Evolutionary conservation across 2,113 vertebrate genomes (phyloP).

Genomic region (Bujurquina vittata): DNA sequence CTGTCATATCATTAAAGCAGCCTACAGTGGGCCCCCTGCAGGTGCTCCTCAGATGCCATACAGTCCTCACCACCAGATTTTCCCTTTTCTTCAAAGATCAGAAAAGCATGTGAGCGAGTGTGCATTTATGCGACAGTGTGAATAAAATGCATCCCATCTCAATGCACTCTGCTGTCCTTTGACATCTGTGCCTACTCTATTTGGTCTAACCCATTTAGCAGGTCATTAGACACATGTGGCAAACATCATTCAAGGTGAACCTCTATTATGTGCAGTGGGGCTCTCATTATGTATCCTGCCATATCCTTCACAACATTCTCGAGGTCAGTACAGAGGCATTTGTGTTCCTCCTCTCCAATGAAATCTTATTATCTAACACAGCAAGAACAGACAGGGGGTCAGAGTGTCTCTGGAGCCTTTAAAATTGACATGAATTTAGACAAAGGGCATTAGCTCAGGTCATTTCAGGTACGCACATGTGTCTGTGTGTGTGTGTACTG

Average conservation of each 20-base stretch:
- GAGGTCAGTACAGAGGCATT: conserved; percentile 25
- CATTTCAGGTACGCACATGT: conserved; percentile 7
- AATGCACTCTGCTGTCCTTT: conserved; percentile 15
- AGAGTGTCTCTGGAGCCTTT: conserved; percentile 36
- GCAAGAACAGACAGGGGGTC: conserved; percentile 27
- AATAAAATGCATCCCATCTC: conserved; percentile 7
- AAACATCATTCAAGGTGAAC: conserved; percentile 35
- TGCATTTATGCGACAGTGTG: conserved; percentile 20
- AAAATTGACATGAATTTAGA: conserved; percentile 51
- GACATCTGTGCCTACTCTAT: conserved; percentile 21
- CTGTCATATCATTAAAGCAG: conserved; percentile 34
- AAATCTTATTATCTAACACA: conserved; percentile 57
- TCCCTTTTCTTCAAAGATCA: conserved; percentile 27
- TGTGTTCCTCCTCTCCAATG: conserved; percentile 12
- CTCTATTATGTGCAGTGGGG: conserved; percentile 31
- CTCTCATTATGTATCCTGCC: conserved; percentile 38
- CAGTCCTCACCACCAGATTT: conserved; percentile 47
- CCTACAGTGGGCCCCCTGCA: conserved; percentile 18
- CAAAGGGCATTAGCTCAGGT: conserved; percentile 19
- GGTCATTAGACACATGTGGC: conserved; percentile 18
- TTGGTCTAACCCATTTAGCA: not conserved
- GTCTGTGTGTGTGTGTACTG: conserved; percentile 12
- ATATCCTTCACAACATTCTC: conserved; percentile 18
- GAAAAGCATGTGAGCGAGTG: not conserved
- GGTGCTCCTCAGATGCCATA: conserved; percentile 62